Evolutionary conservation across 2,797 vertebrate species (phyloP).

Genomic region (Rhodeus uyekii): DNA sequence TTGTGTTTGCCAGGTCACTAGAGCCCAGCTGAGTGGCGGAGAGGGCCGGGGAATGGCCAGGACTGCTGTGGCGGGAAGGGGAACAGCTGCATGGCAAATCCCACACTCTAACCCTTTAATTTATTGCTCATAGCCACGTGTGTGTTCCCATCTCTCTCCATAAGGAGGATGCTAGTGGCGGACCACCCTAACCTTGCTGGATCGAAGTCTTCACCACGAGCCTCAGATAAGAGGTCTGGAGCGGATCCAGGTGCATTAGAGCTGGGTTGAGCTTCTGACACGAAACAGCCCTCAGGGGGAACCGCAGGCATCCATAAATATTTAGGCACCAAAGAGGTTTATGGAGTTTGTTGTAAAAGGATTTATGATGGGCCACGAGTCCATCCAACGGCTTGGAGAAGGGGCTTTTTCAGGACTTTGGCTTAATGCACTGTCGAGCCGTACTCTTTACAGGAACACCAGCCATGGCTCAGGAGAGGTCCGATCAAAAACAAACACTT

Average conservation of each 20-base stretch:
- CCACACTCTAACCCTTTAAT: slow-evolving; percentile 55
- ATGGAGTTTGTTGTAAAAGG: slow-evolving; percentile 83
- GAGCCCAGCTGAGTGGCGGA: slow-evolving; percentile 62
- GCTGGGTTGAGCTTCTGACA: slow-evolving; percentile 71
- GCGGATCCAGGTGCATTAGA: slow-evolving; percentile 74
- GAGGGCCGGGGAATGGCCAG: slow-evolving; percentile 58
- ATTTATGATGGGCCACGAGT: slow-evolving; percentile 76
- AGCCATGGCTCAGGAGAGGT: slow-evolving; percentile 61
- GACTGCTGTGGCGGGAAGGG: slow-evolving; percentile 51
- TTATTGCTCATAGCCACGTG: slow-evolving; percentile 63
- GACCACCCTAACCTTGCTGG: slow-evolving; percentile 65
- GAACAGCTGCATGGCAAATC: slow-evolving; percentile 48
- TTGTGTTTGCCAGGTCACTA: slow-evolving; percentile 73
- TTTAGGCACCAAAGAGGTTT: slow-evolving; percentile 82
- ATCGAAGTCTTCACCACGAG: slow-evolving; percentile 63
- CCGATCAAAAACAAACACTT: slow-evolving; percentile 76
- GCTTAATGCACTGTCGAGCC: slow-evolving; percentile 53
- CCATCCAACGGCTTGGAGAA: slow-evolving; percentile 68
- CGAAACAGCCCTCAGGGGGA: slow-evolving; percentile 77
- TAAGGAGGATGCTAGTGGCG: slow-evolving; percentile 45
- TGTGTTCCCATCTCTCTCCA: slow-evolving; percentile 60
- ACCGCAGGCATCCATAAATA: slow-evolving; percentile 82
- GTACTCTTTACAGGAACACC: slow-evolving; percentile 63
- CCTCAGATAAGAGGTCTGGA: slow-evolving; percentile 76
- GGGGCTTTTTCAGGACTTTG: slow-evolving; percentile 68